Percentiles rank a stretch among this genome's conserved stretches.
Evolutionary conservation across 2,113 vertebrate genomes (phyloP).

Genomic region (Hyla sarda): DNA sequence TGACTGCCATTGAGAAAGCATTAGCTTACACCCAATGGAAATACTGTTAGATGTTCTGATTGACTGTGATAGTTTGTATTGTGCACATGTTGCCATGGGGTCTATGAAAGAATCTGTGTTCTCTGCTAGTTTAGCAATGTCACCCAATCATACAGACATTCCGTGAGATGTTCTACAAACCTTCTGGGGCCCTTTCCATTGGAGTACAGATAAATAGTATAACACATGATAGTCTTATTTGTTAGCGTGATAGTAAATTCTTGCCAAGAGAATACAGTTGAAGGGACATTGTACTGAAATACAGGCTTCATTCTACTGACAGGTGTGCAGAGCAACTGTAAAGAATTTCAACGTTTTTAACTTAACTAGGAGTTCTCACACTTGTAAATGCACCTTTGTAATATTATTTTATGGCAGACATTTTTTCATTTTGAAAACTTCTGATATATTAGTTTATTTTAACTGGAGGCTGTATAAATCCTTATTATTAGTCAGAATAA

Average conservation of each 20-base stretch:
- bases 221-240: neutral
- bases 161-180: neutral
- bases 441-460: too few species aligned
- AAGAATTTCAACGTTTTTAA: too few species aligned
- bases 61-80: conserved; percentile 34
- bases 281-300: neutral
- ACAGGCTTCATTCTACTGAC: too few species aligned
- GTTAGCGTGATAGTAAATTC: neutral
- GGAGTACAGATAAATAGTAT: conserved; percentile 14
- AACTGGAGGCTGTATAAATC: too few species aligned
- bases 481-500: too few species aligned
- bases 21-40: conserved; percentile 41
- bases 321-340: too few species aligned
- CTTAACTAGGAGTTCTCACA: too few species aligned
- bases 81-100: conserved; percentile 27
- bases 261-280: neutral
- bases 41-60: conserved; percentile 26
- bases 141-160: conserved; percentile 37
- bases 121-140: conserved; percentile 4
- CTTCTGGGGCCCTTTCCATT: neutral
- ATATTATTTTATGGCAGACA: too few species aligned
- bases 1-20: conserved; percentile 43
- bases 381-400: too few species aligned
- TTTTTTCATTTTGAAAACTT: too few species aligned
- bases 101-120: conserved; percentile 26